These are phyloP conservation scores for Galeopterus variegatus DNA, from an alignment of 2,113 vertebrate genomes.

Conservation along the genomic window DNA sequence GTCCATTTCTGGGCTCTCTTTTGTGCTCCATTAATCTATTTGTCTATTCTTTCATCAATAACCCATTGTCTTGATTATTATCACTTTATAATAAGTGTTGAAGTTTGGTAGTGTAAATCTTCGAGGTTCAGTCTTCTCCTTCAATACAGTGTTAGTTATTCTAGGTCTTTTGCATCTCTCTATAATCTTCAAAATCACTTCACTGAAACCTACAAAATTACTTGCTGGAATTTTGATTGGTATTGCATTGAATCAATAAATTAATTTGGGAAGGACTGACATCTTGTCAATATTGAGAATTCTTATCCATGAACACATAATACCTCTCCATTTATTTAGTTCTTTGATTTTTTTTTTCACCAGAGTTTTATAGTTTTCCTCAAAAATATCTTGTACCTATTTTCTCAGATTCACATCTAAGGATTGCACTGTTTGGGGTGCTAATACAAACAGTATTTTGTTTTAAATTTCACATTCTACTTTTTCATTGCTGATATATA, in stretches of 20 bases:
- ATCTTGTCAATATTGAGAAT: background rate
- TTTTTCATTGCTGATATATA: too few relatives aligned
- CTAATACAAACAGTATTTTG: background rate
- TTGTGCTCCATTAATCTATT: background rate
- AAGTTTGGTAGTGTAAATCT: background rate
- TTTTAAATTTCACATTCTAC: background rate
- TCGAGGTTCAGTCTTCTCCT: background rate
- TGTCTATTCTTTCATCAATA: background rate
- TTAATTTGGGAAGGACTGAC: background rate
- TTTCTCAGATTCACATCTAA: background rate
- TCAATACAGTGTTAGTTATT: background rate
- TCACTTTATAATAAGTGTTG: background rate
- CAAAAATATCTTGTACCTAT: background rate
- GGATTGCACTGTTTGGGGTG: background rate
- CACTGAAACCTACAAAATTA: background rate
- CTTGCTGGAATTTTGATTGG: background rate
- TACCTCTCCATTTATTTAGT: background rate
- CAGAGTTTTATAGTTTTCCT: background rate
- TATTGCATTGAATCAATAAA: background rate
- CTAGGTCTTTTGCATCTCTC: background rate
- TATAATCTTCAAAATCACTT: background rate
- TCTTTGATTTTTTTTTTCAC: background rate
- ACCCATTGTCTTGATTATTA: background rate
- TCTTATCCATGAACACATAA: background rate
- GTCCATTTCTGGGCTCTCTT: background rate